phyloP scores from a whole-genome alignment of 2,888 invertebrate genomes.

The Pecten maximus region DNA sequence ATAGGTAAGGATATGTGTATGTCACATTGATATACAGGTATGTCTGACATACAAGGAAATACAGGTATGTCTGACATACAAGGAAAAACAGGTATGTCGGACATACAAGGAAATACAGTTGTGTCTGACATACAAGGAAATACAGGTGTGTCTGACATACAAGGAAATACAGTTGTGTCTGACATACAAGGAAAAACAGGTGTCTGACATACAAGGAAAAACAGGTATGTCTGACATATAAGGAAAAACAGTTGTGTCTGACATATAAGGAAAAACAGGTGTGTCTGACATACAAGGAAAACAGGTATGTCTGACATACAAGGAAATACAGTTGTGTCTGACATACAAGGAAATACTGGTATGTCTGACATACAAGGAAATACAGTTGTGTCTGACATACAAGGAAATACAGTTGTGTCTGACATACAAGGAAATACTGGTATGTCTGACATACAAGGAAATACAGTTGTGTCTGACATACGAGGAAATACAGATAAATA shows the following conservation, averaged over 20 bases:
- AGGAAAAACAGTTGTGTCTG: not conserved
- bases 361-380: too few relatives aligned
- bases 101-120: too few relatives aligned
- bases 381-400: not conserved
- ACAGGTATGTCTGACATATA: not conserved
- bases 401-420: not conserved
- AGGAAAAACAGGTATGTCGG: too few relatives aligned
- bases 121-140: not conserved
- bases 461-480: not conserved
- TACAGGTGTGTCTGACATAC: not conserved
- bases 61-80: not conserved
- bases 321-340: not conserved
- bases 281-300: too few relatives aligned
- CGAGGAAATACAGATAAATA: not conserved
- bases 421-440: too few relatives aligned
- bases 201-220: not conserved
- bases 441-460: too few relatives aligned
- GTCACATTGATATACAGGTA: too few relatives aligned
- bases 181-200: too few relatives aligned
- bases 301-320: not conserved
- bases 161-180: too few relatives aligned
- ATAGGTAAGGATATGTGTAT: slow-evolving; percentile 71
- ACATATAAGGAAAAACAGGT: not conserved
- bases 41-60: not conserved
- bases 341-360: not conserved